Conservation (phyloP, 2,797 vertebrate genomes). For the Rousettus madagascariensis region DNA sequence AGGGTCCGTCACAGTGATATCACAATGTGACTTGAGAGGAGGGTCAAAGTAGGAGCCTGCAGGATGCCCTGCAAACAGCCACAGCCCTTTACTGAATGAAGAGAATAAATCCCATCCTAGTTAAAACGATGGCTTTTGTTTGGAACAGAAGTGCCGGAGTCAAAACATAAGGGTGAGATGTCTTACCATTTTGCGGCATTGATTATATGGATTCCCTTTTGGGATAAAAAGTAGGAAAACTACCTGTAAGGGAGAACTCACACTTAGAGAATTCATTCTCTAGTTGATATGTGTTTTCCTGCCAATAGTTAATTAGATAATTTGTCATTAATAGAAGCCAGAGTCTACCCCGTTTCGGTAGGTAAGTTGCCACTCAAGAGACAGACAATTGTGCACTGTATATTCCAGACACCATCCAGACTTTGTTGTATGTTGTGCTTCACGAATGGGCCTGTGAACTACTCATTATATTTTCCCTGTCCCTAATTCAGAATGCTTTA, state of each 20-base stretch:
- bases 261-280: not conserved
- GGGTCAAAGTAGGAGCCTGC: not conserved
- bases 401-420: not conserved
- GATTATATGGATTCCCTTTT: not conserved
- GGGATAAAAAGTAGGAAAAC: not conserved
- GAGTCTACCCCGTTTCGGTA: not conserved
- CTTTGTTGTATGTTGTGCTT: not conserved
- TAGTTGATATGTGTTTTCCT: not conserved
- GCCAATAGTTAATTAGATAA: not conserved
- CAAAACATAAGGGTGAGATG: not conserved
- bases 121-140: slow-evolving; percentile 50
- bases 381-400: not conserved
- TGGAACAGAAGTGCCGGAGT: not conserved
- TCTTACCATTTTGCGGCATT: not conserved
- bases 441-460: not conserved
- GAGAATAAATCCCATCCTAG: not conserved
- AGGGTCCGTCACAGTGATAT: not conserved
- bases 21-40: not conserved
- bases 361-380: not conserved
- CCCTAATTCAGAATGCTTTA: slow-evolving; percentile 41
- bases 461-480: not conserved
- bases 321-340: not conserved
- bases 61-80: not conserved
- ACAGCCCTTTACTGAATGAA: not conserved
- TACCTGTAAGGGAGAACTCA: not conserved